Percentiles rank a stretch among this genome's conserved stretches.
Conservation (phyloP, 2,797 vertebrate genomes). For the Rachycentron canadum region DNA sequence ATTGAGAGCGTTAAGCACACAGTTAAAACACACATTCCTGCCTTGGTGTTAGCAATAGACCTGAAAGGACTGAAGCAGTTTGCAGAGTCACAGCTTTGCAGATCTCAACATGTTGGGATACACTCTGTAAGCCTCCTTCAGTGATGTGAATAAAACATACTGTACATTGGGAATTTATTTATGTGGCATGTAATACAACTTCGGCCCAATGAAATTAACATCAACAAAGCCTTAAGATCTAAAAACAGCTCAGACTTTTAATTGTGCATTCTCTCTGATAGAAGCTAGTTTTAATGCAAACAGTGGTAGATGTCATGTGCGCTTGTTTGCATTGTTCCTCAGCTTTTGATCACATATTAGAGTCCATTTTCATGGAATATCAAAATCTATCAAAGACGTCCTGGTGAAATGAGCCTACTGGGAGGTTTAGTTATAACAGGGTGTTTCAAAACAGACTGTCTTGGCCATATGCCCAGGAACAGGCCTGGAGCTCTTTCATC, state of each 20-base stretch:
- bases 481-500: constrained; percentile 65
- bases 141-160: constrained; percentile 8
- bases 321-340: constrained; percentile 24
- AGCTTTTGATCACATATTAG: constrained; percentile 22
- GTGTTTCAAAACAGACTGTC: constrained; percentile 61
- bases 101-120: constrained; percentile 62
- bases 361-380: constrained; percentile 41
- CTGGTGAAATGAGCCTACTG: constrained; percentile 29
- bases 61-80: constrained; percentile 44
- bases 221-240: background rate
- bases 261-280: background rate
- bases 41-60: constrained; percentile 42
- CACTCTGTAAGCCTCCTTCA: constrained; percentile 1
- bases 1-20: constrained; percentile 39
- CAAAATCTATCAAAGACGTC: constrained; percentile 45
- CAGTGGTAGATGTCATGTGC: background rate
- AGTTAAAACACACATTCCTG: constrained; percentile 63
- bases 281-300: background rate
- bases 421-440: constrained; percentile 51
- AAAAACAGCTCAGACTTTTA: constrained; percentile 5
- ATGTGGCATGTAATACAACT: background rate
- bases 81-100: constrained; percentile 49
- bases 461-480: constrained; percentile 59
- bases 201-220: background rate
- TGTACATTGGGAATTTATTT: background rate